Evolutionary conservation across 2,113 vertebrate genomes (phyloP).

Genomic region (Cebus imitator): DNA sequence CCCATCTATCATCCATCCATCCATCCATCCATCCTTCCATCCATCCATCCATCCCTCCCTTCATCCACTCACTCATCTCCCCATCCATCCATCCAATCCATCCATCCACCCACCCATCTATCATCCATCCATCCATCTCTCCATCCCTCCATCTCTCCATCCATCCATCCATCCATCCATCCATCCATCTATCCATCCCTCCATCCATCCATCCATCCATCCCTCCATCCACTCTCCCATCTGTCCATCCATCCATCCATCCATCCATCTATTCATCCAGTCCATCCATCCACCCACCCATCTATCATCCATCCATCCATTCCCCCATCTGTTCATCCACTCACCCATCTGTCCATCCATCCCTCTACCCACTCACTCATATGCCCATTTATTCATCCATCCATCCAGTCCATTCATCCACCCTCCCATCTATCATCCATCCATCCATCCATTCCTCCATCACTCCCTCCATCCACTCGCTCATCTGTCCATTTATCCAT

Average conservation of each 20-base stretch:
- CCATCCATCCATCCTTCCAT: neutral
- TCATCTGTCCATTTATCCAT: fast-evolving
- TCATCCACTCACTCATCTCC: fast-evolving
- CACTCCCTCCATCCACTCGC: fast-evolving
- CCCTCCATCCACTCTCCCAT: too few species aligned
- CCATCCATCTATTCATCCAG: too few species aligned
- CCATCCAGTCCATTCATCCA: fast-evolving
- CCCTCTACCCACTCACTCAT: neutral
- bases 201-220: neutral
- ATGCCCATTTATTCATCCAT: too few species aligned
- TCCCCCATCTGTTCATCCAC: too few species aligned
- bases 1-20: too few species aligned
- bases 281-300: too few species aligned
- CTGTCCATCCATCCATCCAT: too few species aligned
- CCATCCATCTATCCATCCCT: neutral
- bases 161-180: fast-evolving
- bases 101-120: neutral
- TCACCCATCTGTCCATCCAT: too few species aligned
- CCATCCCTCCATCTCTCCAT: neutral
- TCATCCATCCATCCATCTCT: neutral
- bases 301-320: too few species aligned
- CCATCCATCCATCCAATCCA: neutral
- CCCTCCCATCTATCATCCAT: too few species aligned
- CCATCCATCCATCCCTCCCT: neutral
- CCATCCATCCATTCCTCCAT: too few species aligned